These are phyloP conservation scores for Crotalus horridus DNA, from an alignment of 2,113 vertebrate species.

Conservation along the genomic window DNA sequence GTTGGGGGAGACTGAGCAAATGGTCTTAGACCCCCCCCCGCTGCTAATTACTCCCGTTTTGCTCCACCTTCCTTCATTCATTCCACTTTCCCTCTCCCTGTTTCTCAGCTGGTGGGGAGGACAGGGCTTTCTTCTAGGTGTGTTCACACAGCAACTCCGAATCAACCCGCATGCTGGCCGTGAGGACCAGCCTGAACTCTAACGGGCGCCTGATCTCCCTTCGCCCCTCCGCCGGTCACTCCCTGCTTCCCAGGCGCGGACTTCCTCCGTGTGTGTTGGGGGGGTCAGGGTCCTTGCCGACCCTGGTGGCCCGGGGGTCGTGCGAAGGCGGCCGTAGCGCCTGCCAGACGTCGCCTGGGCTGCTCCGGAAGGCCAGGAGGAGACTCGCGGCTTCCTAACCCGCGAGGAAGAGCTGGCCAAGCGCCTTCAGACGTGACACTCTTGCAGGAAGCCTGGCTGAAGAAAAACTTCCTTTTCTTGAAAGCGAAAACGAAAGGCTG, in stretches of 20 bases:
- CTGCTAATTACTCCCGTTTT: neutral
- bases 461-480: too few relatives aligned
- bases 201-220: neutral
- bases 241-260: too few relatives aligned
- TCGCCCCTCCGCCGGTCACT: too few relatives aligned
- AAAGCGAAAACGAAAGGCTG: neutral
- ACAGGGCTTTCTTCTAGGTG: neutral
- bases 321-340: neutral
- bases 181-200: neutral
- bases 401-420: too few relatives aligned
- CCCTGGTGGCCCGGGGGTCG: neutral
- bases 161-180: neutral
- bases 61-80: neutral
- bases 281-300: neutral
- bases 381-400: too few relatives aligned
- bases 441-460: neutral
- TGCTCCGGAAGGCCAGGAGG: too few relatives aligned
- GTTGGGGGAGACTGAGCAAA: neutral
- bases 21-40: neutral
- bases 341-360: neutral
- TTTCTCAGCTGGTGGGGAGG: neutral
- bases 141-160: neutral
- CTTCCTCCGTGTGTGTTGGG: too few relatives aligned
- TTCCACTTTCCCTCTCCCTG: accelerated
- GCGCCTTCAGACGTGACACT: neutral